phyloP scores from a whole-genome alignment of 2,888 invertebrate genomes.

The Exocentrus adspersus region DNA sequence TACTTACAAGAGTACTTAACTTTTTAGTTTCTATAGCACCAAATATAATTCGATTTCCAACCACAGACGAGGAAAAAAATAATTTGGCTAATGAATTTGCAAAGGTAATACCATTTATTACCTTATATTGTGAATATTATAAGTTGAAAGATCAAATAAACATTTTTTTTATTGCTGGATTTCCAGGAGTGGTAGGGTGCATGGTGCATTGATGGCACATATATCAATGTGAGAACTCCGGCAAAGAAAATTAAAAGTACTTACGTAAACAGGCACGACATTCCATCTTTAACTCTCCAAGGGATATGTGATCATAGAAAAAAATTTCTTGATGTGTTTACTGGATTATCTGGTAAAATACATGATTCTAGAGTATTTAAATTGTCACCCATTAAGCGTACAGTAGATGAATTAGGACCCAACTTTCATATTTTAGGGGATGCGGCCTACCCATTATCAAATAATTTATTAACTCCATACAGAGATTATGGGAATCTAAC shows the following conservation, averaged over 20 bases:
- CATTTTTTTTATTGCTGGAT: conserved; percentile 35
- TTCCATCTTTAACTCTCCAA: conserved; percentile 48
- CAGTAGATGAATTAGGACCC: conserved; percentile 34
- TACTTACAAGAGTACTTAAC: not conserved
- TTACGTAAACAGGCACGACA: conserved; percentile 52
- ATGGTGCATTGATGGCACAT: conserved; percentile 46
- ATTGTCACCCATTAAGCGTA: conserved; percentile 38
- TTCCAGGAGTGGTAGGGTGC: conserved; percentile 42
- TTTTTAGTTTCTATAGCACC: not conserved
- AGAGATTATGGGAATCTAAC: conserved; percentile 48
- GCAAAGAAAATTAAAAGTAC: conserved; percentile 52
- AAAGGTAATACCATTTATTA: no score
- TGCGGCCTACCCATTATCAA: conserved; percentile 46
- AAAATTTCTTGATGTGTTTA: conserved; percentile 49
- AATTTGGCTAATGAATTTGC: no score
- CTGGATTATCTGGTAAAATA: conserved; percentile 51
- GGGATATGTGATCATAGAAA: conserved; percentile 51
- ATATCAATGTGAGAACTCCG: conserved; percentile 47
- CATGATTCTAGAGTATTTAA: conserved; percentile 49
- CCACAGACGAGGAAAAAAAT: not conserved
- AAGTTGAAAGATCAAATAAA: no score
- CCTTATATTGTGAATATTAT: no score
- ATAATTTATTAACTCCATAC: conserved; percentile 47
- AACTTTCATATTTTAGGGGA: conserved; percentile 49
- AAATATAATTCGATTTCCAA: not conserved